Base-by-base conservation (phyloP, 2,888 invertebrate genomes). In the Leptogaster cylindrica region DNA sequence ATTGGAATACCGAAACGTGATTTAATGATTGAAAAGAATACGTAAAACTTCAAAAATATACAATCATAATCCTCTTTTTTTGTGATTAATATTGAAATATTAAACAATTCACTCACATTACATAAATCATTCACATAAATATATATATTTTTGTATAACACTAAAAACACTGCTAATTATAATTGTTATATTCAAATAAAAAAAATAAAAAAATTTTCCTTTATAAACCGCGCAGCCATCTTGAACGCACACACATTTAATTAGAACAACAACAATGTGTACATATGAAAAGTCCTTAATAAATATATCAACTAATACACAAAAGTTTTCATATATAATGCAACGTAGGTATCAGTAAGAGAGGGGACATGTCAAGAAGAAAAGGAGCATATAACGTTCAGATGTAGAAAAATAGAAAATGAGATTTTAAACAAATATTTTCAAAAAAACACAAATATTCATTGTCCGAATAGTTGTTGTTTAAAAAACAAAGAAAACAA, bases 161-260 rank as follows among this genome's bases (percentile, higher is more conserved):
- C 61, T 48, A 44, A 28, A 16, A 61, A 16, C 61, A 61, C 44
- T 61, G 44, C 44, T 61, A 61, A 61, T 61, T 61, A 61, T 25
- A 16, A 44, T 61, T 61, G 61, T 61, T 61, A 61, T 44, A 61
- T 44, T 28, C 61, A 61, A 61, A 41, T 44, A 44, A 61, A 61
- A 61, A 46, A 46, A 51, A n/a, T n/a, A n/a, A n/a, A 28, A 20
- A 28, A 61, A 64, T 31, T 67, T 63, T 66, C 63, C 66, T 61
- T 65, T 61, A 67, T 65, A 70, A 68, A 71, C 68, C 71, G 69
- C 70, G 70, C 72, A 70, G 72, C 72, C 72, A 73, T 73, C 70
- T 73, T 73, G 72, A 70, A 71, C 66, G 68, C 72, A 66, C 58
- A 67, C 70, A 61, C 66, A 71, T 68, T 66, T 66, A 66, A 52